phyloP scores from a whole-genome alignment of 2,113 vertebrate genomes.

The Serinus canaria region DNA sequence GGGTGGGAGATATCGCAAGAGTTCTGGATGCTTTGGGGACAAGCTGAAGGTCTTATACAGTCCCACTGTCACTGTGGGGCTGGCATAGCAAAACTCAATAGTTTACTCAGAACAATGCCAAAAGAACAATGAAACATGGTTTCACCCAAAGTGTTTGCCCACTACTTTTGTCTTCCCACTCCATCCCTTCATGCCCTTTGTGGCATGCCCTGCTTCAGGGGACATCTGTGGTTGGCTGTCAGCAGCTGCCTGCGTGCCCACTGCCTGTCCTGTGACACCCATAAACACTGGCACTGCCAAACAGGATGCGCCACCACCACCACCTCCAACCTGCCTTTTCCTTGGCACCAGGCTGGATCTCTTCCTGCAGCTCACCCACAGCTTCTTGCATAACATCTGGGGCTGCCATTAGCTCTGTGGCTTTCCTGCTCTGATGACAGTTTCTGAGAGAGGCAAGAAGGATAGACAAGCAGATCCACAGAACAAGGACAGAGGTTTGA shows the following conservation, averaged over 20 bases:
- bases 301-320: accelerated
- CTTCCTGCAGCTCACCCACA: neutral
- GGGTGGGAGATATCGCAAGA: neutral
- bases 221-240: neutral
- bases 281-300: neutral
- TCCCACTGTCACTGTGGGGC: neutral
- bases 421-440: neutral
- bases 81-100: neutral
- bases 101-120: neutral
- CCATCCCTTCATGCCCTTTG: neutral
- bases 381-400: neutral
- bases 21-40: neutral
- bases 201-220: neutral
- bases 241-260: neutral
- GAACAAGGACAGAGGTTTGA: neutral
- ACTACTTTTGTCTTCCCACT: neutral
- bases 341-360: accelerated
- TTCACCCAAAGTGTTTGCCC: neutral
- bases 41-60: neutral
- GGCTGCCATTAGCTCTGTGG: neutral
- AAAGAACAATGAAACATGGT: neutral
- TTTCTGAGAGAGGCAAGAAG: neutral
- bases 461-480: neutral
- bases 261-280: neutral
- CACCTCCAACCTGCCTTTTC: neutral